A percentile compares a stretch with the other conserved stretches of the same genome.
Conservation (phyloP, 2,888 invertebrate genomes). For the Sinodicranocentrus sp. region DNA sequence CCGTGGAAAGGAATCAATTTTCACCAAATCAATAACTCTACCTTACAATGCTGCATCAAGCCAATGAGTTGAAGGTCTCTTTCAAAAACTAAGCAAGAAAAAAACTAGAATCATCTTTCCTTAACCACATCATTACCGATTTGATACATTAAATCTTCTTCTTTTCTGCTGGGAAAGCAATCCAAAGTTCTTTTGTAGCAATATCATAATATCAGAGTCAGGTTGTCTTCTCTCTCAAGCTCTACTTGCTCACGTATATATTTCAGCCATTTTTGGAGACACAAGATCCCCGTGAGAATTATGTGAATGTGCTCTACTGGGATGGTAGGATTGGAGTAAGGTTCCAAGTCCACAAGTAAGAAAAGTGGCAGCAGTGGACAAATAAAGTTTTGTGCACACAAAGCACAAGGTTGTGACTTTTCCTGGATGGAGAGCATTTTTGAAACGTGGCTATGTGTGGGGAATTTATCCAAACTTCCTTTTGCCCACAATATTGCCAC, state of each 20-base stretch:
- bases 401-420: slow-evolving; percentile 23
- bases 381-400: slow-evolving; percentile 26
- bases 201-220: background rate
- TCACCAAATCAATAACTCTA: too few relatives aligned
- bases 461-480: background rate
- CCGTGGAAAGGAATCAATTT: too few relatives aligned
- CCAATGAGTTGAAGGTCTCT: too few relatives aligned
- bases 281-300: slow-evolving; percentile 3
- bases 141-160: slow-evolving; percentile 4
- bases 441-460: slow-evolving; percentile 7
- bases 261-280: background rate
- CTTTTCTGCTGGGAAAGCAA: slow-evolving; percentile 11
- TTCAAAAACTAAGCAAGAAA: too few relatives aligned
- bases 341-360: too few relatives aligned
- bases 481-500: too few relatives aligned
- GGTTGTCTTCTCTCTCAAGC: background rate
- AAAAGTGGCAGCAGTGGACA: background rate
- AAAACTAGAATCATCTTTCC: too few relatives aligned
- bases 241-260: too few relatives aligned
- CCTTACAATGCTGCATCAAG: too few relatives aligned
- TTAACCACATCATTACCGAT: background rate
- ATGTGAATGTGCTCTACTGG: background rate
- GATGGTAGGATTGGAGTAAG: too few relatives aligned
- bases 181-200: background rate
- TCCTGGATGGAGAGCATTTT: background rate